Evolutionary conservation across 2,888 invertebrate species (phyloP).

Genomic region (Lycophotia porphyrea): DNA sequence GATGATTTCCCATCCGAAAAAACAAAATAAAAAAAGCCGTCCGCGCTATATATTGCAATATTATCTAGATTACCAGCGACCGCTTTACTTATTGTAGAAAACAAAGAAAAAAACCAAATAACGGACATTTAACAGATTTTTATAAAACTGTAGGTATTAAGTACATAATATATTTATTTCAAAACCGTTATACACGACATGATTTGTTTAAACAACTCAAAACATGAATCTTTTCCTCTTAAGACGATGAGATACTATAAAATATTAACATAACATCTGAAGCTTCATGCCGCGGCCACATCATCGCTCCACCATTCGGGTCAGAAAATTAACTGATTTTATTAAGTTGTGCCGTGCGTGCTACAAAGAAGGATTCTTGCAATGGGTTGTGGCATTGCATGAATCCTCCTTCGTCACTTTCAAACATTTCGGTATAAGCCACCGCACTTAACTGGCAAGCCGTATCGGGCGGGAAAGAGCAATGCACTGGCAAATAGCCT

Average conservation of each 20-base stretch:
- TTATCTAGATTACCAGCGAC: no score
- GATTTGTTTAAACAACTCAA: no score
- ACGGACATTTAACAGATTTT: neutral
- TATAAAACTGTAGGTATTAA: neutral
- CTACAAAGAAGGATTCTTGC: neutral
- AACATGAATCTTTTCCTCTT: no score
- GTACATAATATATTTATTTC: neutral
- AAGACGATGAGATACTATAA: neutral
- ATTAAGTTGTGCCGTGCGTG: neutral
- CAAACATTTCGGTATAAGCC: neutral
- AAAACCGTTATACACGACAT: neutral
- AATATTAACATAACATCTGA: neutral
- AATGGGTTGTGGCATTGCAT: neutral
- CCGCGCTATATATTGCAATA: no score
- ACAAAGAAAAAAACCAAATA: neutral
- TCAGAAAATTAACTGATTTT: neutral
- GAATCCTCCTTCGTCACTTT: neutral
- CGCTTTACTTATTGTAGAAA: no score
- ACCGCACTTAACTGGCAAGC: neutral
- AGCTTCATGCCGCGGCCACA: neutral
- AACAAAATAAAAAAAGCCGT: no score
- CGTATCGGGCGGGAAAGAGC: neutral
- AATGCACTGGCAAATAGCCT: neutral
- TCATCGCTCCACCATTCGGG: neutral
- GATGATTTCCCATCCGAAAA: no score